Conservation (phyloP, 2,797 vertebrate genomes). For the Anguilla anguilla region DNA sequence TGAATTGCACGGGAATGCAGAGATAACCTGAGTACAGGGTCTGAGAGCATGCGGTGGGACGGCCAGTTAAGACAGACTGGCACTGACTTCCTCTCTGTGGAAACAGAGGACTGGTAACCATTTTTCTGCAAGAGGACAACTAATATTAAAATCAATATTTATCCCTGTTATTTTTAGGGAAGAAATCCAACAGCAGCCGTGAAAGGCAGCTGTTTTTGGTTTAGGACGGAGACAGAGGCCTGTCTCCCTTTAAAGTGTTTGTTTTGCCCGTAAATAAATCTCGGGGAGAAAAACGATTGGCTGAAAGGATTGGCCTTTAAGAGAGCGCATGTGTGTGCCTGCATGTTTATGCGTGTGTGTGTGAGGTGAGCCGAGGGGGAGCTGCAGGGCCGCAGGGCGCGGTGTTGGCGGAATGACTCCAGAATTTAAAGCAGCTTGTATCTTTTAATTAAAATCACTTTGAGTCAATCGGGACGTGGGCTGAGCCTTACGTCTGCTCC, state of each 20-base stretch:
- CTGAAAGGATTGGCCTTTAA: neutral
- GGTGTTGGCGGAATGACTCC: slow-evolving; percentile 13
- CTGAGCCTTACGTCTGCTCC: neutral
- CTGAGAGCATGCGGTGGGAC: neutral
- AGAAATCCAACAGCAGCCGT: neutral
- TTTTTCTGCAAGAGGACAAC: neutral
- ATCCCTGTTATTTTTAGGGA: neutral
- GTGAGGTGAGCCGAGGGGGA: neutral
- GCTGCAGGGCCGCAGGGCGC: neutral
- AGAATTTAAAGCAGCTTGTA: slow-evolving; percentile 36
- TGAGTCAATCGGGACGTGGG: slow-evolving; percentile 30
- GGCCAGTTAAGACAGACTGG: neutral
- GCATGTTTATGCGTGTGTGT: neutral
- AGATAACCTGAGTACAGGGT: neutral
- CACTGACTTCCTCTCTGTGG: neutral
- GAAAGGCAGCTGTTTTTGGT: neutral
- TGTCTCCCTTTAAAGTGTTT: slow-evolving; percentile 25
- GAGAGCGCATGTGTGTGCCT: neutral
- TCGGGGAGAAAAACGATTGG: slow-evolving; percentile 15
- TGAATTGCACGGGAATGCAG: neutral
- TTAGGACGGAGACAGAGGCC: slow-evolving; percentile 21
- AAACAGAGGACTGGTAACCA: slow-evolving; percentile 2
- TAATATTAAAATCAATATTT: too few relatives aligned
- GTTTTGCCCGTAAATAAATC: slow-evolving; percentile 22
- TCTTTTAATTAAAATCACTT: slow-evolving; percentile 43